phyloP scores from a whole-genome alignment of 2,113 vertebrate genomes.

The Tonatia bakeri region DNA sequence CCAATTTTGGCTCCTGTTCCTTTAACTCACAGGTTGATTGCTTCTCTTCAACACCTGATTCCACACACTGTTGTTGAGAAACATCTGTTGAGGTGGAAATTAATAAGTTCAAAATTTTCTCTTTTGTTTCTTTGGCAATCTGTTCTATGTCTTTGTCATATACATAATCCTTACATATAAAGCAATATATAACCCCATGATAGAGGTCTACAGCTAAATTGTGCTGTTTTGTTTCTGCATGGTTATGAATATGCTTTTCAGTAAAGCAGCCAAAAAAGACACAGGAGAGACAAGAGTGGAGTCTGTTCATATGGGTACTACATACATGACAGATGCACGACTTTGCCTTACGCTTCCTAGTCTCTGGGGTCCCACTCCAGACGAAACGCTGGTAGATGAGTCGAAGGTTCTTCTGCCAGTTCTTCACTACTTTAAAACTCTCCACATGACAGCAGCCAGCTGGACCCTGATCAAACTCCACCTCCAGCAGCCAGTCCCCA shows the following conservation, averaged over 20 bases:
- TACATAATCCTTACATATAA: slow-evolving; percentile 58
- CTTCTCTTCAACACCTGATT: slow-evolving; percentile 26
- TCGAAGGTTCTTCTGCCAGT: slow-evolving; percentile 48
- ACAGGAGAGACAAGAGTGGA: slow-evolving; percentile 57
- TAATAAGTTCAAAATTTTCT: slow-evolving; percentile 37
- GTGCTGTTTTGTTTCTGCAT: slow-evolving; percentile 50
- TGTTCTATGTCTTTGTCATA: slow-evolving; percentile 58
- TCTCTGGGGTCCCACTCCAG: slow-evolving; percentile 49
- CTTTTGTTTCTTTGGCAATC: slow-evolving; percentile 58
- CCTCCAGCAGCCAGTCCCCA: slow-evolving; percentile 12
- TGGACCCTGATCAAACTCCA: slow-evolving; percentile 16
- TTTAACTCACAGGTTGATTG: slow-evolving; percentile 34
- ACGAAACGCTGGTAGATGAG: slow-evolving; percentile 50
- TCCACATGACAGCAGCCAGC: slow-evolving; percentile 39
- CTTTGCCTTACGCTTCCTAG: slow-evolving; percentile 51
- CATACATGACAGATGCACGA: slow-evolving; percentile 53
- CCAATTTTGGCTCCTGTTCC: slow-evolving; percentile 35
- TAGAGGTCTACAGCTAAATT: slow-evolving; percentile 57
- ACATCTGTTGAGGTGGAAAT: not conserved
- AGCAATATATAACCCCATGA: slow-evolving; percentile 51
- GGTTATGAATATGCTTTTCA: slow-evolving; percentile 58
- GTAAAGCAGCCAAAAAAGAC: slow-evolving; percentile 62
- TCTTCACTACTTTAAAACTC: slow-evolving; percentile 56
- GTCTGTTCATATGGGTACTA: slow-evolving; percentile 58
- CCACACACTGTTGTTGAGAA: slow-evolving; percentile 38